Evolutionary conservation across 2,113 vertebrate species (phyloP).

Genomic region (Aspidoscelis tigris): DNA sequence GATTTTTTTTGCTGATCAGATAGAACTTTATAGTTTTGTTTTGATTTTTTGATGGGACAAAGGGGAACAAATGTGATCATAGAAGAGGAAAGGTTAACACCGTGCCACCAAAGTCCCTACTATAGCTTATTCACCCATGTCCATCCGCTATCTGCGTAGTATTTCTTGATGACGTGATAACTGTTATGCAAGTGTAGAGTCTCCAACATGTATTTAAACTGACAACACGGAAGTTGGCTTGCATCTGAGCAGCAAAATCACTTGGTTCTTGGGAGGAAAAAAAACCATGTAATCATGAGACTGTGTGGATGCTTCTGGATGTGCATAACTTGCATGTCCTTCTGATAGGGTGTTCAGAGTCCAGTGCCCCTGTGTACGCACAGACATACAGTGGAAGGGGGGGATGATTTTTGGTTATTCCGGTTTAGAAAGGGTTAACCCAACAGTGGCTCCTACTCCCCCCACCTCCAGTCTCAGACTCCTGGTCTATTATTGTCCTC

Average conservation of each 20-base stretch:
- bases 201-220: background rate
- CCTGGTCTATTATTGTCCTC: slow-evolving; percentile 31
- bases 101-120: background rate
- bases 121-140: background rate
- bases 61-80: background rate
- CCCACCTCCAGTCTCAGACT: background rate
- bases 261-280: background rate
- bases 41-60: background rate
- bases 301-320: background rate
- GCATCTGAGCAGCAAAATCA: background rate
- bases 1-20: background rate
- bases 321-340: background rate
- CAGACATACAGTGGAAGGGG: no score
- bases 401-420: no score
- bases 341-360: background rate
- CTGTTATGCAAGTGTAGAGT: background rate
- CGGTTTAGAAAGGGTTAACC: slow-evolving; percentile 12
- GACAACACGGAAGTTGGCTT: background rate
- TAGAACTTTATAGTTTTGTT: background rate
- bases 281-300: background rate
- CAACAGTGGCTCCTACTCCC: no score
- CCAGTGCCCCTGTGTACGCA: no score
- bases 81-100: background rate
- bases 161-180: background rate
- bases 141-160: background rate